Conservation (phyloP, 2,113 vertebrate species). For the Rafetus swinhoei region DNA sequence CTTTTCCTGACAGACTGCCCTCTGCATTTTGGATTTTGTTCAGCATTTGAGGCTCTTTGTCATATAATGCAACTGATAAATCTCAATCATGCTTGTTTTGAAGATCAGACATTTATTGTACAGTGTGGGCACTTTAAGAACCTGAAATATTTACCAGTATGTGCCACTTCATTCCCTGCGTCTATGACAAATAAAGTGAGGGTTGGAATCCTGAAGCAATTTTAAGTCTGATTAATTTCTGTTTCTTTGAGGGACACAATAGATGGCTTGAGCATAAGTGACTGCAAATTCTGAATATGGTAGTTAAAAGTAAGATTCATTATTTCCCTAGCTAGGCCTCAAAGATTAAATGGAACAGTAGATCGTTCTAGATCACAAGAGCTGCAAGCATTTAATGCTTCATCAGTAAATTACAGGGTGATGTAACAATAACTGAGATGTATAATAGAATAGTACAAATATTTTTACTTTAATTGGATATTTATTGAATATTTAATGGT, state of each 20-base stretch:
- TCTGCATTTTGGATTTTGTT: not conserved
- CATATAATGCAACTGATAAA: not conserved
- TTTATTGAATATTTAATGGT: not conserved
- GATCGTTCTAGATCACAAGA: not conserved
- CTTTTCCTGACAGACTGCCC: not conserved
- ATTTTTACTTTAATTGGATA: fast-evolving
- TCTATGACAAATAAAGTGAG: not conserved
- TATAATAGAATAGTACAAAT: fast-evolving
- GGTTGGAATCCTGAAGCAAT: not conserved
- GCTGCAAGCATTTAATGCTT: fast-evolving
- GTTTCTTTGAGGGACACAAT: not conserved
- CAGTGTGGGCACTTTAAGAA: not conserved
- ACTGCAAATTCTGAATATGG: not conserved
- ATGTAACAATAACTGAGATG: too few relatives aligned
- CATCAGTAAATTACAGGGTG: fast-evolving
- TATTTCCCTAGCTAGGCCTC: fast-evolving
- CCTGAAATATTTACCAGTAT: not conserved
- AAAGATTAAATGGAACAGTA: not conserved
- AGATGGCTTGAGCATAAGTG: not conserved
- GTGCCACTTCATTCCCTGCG: not conserved
- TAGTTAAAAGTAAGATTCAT: fast-evolving
- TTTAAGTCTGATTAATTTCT: not conserved
- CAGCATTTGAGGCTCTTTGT: not conserved
- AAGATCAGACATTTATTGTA: not conserved
- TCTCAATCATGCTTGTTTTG: not conserved